Conservation (phyloP, 2,888 invertebrate species). For the Psylliodes chrysocephalus region DNA sequence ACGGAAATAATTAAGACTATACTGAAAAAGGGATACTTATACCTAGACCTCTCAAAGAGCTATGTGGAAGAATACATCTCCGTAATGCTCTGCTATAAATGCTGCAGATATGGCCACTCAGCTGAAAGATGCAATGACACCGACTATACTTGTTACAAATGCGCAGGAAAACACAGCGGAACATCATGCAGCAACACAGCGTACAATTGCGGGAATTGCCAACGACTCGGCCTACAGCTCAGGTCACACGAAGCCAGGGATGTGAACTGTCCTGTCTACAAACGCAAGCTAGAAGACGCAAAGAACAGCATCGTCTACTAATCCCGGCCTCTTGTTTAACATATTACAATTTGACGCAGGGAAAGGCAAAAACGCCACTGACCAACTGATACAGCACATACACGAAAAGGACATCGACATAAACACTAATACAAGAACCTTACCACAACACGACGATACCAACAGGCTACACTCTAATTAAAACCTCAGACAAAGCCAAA, state of each 20-base stretch:
- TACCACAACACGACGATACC: too few species aligned
- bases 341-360: neutral
- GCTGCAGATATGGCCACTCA: neutral
- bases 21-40: neutral
- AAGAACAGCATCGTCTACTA: neutral
- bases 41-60: neutral
- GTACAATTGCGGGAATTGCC: slow-evolving; percentile 11
- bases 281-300: neutral
- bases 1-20: neutral
- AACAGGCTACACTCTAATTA: too few species aligned
- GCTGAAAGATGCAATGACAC: neutral
- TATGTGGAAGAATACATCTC: neutral
- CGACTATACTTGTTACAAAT: slow-evolving; percentile 1
- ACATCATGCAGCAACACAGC: too few species aligned
- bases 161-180: neutral
- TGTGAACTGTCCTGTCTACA: neutral
- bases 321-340: neutral
- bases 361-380: too few species aligned
- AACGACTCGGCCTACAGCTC: neutral
- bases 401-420: too few species aligned
- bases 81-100: neutral
- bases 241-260: neutral
- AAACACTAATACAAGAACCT: too few species aligned
- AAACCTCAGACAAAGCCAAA: too few species aligned
- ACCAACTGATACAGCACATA: too few species aligned